Evolutionary conservation across 2,888 invertebrate species (phyloP).

Genomic region (Caenorhabditis sp.): DNA sequence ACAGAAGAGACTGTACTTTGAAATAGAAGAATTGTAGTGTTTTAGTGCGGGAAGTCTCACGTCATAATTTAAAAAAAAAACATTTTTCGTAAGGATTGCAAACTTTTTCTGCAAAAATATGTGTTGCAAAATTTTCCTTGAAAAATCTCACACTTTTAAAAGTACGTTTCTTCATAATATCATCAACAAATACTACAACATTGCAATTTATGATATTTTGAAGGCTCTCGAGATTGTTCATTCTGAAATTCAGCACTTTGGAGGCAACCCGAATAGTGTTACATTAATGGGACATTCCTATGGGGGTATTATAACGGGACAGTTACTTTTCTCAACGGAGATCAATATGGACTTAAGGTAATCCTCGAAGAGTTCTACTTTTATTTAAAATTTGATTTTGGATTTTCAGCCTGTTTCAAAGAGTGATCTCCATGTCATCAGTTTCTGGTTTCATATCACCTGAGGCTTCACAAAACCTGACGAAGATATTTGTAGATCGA

Average conservation of each 20-base stretch:
- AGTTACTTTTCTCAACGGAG: conserved; percentile 14
- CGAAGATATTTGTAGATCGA: conserved; percentile 13
- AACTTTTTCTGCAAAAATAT: too few relatives aligned
- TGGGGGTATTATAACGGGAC: conserved; percentile 24
- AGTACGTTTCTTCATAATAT: too few relatives aligned
- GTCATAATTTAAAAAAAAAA: neutral
- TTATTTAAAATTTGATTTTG: too few relatives aligned
- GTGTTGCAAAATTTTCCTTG: neutral
- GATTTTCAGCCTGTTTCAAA: conserved; percentile 33
- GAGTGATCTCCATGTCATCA: conserved; percentile 27
- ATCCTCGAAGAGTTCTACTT: too few relatives aligned
- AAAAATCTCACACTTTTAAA: too few relatives aligned
- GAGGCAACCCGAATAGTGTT: conserved; percentile 29
- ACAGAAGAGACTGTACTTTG: too few relatives aligned
- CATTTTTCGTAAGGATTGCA: too few relatives aligned
- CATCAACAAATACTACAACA: too few relatives aligned
- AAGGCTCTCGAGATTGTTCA: conserved; percentile 31
- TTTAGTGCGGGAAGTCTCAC: too few relatives aligned
- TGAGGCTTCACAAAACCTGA: conserved; percentile 5
- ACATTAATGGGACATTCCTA: conserved; percentile 45
- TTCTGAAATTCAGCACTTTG: conserved; percentile 36
- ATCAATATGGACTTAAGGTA: conserved; percentile 26
- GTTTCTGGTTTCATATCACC: conserved; percentile 4
- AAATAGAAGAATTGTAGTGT: too few relatives aligned
- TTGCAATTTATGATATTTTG: conserved; percentile 51